phyloP scores from a whole-genome alignment of 2,797 vertebrate genomes.

The Helarctos malayanus region DNA sequence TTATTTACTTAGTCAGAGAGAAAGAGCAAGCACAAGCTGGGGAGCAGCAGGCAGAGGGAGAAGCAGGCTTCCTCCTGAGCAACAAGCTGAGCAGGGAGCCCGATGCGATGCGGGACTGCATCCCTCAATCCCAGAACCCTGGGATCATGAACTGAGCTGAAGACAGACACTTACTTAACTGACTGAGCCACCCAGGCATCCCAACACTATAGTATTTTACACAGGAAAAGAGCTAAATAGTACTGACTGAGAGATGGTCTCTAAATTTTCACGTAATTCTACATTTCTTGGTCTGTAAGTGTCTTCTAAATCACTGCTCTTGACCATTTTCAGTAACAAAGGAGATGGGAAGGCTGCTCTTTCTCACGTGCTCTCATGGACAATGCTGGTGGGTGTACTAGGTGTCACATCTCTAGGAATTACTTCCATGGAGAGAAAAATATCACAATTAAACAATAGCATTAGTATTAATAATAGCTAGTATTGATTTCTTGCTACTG shows the following conservation, averaged over 20 bases:
- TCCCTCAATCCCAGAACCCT: too few species aligned
- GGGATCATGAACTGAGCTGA: too few species aligned
- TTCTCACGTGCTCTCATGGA: background rate
- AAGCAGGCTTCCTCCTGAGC: too few species aligned
- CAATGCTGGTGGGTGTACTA: background rate
- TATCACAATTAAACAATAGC: background rate
- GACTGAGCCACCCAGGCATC: too few species aligned
- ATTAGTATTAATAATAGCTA: background rate
- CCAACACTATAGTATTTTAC: background rate
- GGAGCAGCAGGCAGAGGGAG: too few species aligned
- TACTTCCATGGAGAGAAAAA: background rate
- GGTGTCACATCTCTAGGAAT: background rate
- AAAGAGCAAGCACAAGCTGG: too few species aligned
- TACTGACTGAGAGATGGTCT: background rate
- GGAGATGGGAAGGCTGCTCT: background rate
- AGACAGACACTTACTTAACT: too few species aligned
- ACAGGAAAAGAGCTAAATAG: background rate
- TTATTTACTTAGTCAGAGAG: too few species aligned
- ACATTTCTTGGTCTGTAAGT: background rate
- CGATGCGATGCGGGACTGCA: too few species aligned
- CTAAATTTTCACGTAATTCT: background rate
- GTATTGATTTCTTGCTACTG: conserved; percentile 10
- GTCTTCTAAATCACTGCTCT: background rate
- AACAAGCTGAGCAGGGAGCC: too few species aligned
- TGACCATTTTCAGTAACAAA: background rate